Base-by-base conservation (phyloP, 2,888 invertebrate genomes). In the Plusia festucae region DNA sequence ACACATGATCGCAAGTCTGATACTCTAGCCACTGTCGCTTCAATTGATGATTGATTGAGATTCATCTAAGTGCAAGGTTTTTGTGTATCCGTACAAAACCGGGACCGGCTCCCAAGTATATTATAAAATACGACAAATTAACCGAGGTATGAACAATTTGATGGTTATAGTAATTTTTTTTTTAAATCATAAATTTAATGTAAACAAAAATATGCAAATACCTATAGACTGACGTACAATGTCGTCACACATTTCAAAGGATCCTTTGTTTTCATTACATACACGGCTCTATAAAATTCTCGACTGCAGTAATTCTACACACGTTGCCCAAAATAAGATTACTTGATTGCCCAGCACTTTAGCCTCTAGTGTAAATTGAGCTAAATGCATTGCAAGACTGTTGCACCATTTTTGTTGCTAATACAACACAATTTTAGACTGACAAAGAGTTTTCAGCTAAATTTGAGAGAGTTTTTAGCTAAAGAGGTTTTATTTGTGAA, bases 321-420 rank as follows among this genome's bases (percentile, higher is more conserved):
- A 46, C 18, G 54, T 55, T 67, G 64, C 53, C 65, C 63, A 73
- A 81, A 81, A 76, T 74, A 60, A 70, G 80, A 80, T 74, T 81
- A 67, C 78, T 56, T 57, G 66, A 54, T 65, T 53, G 61, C 73
- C 2, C 53, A 34, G 73, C 55, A 73, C 55, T 65, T 46, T 62
- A 55, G 60, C 15, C 18, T 32, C 53, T 58, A 9, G 58, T 76
- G 80, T 76, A 79, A 80, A 80, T 80, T 82, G 72, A 80, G 76
- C 80, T 74, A 70, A 76, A 55, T 63, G 51, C 70, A 60, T 64
- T 52, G 46, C 52, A 34, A 54, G 44, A 8, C 40, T 59, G 44
- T 30, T 40, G 57, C 18, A 15, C 24, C 62, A 59, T 56, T 46
- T 74, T 66, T 60, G 46, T 49, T 63, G 54, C 56, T 78, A 68